Conservation (phyloP, 2,888 invertebrate genomes). For the Synergus japonicus region DNA sequence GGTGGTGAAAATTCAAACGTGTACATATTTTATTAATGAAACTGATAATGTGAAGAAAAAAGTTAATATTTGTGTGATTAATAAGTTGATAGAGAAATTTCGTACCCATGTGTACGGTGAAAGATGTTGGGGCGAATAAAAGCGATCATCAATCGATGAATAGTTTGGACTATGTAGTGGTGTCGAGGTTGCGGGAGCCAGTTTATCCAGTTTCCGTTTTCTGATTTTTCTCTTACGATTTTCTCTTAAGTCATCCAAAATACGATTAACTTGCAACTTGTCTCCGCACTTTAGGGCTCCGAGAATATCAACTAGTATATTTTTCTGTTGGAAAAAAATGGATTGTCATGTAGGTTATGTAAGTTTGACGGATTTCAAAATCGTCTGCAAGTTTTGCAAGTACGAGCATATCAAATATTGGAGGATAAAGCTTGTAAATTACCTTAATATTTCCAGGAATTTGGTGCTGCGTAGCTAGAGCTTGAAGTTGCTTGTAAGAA, state of each 20-base stretch:
- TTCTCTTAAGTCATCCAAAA: slow-evolving; percentile 68
- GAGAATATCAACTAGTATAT: slow-evolving; percentile 67
- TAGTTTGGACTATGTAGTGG: slow-evolving; percentile 66
- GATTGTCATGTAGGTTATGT: background rate
- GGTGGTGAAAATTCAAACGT: slow-evolving; percentile 3
- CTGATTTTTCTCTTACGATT: slow-evolving; percentile 68
- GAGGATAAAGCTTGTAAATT: slow-evolving; percentile 43
- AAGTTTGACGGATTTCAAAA: background rate
- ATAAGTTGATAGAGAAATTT: slow-evolving; percentile 4
- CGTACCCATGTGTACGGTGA: slow-evolving; percentile 72
- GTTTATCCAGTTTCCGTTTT: slow-evolving; percentile 46
- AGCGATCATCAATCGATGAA: slow-evolving; percentile 67
- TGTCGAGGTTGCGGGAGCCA: slow-evolving; percentile 59
- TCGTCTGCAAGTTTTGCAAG: background rate
- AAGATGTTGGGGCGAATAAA: slow-evolving; percentile 62
- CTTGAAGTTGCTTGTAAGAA: slow-evolving; percentile 73
- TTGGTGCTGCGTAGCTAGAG: slow-evolving; percentile 67
- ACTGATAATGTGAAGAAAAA: background rate
- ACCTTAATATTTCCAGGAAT: slow-evolving; percentile 75
- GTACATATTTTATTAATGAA: background rate
- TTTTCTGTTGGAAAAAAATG: slow-evolving; percentile 64
- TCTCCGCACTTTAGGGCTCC: slow-evolving; percentile 68
- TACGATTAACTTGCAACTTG: slow-evolving; percentile 62
- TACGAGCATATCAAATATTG: background rate
- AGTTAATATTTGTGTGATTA: background rate